These are phyloP conservation scores for Sebastes iracundus DNA, from an alignment of 2,797 vertebrate species.

Conservation along the genomic window DNA sequence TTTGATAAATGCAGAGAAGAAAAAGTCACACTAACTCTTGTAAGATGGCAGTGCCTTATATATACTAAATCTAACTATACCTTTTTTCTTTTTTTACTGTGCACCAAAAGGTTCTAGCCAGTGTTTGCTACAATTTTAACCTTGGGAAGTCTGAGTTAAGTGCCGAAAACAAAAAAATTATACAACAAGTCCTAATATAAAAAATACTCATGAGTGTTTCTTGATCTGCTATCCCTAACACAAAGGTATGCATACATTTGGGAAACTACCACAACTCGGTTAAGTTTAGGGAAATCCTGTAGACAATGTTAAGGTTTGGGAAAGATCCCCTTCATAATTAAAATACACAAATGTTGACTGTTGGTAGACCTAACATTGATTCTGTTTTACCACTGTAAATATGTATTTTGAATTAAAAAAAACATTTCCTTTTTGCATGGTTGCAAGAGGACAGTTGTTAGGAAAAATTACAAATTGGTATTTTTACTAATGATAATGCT, in stretches of 20 bases:
- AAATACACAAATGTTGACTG: not conserved
- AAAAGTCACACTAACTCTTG: not conserved
- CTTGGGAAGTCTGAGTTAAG: not conserved
- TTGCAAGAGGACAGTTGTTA: not conserved
- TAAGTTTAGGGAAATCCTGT: not conserved
- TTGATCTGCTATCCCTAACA: not conserved
- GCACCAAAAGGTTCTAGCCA: not conserved
- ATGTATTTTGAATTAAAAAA: not conserved
- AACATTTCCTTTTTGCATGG: not conserved
- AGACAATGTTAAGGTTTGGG: not conserved
- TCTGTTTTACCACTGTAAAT: not conserved
- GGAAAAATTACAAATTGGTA: not conserved
- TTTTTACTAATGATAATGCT: not conserved
- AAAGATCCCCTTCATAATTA: not conserved
- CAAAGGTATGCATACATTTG: not conserved
- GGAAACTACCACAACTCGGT: not conserved
- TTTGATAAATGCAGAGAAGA: not conserved
- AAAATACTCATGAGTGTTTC: too few species aligned
- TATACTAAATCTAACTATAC: not conserved
- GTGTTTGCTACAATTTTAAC: not conserved
- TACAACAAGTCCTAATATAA: not conserved
- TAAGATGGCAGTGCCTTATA: not conserved
- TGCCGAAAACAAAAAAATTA: not conserved
- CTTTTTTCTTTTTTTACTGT: not conserved
- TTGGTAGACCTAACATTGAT: not conserved